phyloP scores from a whole-genome alignment of 2,888 invertebrate species.

The Hirudinaria manillensis region DNA sequence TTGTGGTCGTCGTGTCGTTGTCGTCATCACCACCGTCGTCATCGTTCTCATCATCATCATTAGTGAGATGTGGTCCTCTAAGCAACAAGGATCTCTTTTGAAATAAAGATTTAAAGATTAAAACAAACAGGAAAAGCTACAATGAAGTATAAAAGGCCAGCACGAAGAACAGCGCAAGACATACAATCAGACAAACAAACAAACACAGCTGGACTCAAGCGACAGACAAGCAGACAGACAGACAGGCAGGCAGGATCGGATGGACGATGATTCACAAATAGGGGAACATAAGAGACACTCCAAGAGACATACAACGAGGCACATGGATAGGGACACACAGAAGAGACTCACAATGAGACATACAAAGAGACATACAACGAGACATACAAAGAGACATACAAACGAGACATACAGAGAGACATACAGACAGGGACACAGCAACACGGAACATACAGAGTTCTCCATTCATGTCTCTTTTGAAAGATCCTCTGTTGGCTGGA shows the following conservation, averaged over 20 bases:
- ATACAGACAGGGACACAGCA: background rate
- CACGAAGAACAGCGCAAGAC: too few species aligned
- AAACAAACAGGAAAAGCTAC: background rate
- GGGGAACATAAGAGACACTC: too few species aligned
- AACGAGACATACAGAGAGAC: background rate
- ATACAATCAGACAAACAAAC: conserved; percentile 22
- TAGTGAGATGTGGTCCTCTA: too few species aligned
- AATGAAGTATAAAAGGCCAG: background rate
- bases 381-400: background rate
- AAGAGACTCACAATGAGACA: background rate
- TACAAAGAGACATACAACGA: background rate
- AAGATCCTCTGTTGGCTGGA: too few species aligned
- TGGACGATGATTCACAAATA: too few species aligned
- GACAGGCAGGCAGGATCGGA: too few species aligned
- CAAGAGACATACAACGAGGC: conserved; percentile 19
- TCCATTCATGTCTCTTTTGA: background rate
- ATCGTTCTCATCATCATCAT: background rate
- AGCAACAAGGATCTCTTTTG: too few species aligned
- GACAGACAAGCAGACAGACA: too few species aligned
- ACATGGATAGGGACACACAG: conserved; percentile 14
- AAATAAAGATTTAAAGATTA: too few species aligned
- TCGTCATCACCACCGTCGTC: background rate
- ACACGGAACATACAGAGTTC: background rate
- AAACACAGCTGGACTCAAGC: conserved; percentile 15
- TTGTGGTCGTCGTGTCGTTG: background rate